Percentiles rank a stretch among this genome's conserved stretches.
Conservation (phyloP, 2,113 vertebrate species). For the Zapus hudsonius region DNA sequence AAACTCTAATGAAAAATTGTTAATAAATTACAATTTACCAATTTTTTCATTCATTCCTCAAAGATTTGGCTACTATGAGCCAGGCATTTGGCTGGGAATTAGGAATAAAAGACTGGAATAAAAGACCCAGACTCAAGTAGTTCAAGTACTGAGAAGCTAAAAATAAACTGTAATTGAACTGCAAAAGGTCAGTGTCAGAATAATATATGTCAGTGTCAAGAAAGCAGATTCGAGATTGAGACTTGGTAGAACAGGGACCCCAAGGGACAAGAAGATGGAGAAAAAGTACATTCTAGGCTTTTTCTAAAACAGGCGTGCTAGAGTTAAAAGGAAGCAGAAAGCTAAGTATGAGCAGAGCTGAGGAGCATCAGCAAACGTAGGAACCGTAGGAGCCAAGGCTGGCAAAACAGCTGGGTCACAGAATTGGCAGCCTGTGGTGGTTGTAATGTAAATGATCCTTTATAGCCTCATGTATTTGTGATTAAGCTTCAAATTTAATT, state of each 20-base stretch:
- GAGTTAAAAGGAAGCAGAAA: neutral
- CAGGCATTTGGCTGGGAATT: neutral
- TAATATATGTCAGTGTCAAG: neutral
- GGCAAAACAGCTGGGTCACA: neutral
- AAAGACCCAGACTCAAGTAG: neutral
- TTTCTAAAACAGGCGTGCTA: neutral
- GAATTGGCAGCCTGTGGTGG: neutral
- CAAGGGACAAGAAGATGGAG: neutral
- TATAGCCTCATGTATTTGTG: too few species aligned
- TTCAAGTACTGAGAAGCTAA: neutral
- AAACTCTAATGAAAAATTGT: slow-evolving; percentile 5
- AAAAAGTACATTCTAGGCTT: neutral
- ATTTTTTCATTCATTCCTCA: slow-evolving; percentile 32
- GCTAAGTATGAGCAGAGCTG: neutral
- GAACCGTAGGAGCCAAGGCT: neutral
- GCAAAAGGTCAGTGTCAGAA: neutral
- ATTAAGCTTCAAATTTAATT: too few species aligned
- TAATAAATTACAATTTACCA: neutral
- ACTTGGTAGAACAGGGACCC: neutral
- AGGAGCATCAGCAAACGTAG: neutral
- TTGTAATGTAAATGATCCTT: too few species aligned
- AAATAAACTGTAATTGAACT: neutral
- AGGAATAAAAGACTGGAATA: slow-evolving; percentile 14
- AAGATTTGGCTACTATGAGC: neutral
- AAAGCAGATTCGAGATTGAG: neutral